Evolutionary conservation across 2,113 vertebrate genomes (phyloP).

Genomic region (Tenebrosternarchus preto): DNA sequence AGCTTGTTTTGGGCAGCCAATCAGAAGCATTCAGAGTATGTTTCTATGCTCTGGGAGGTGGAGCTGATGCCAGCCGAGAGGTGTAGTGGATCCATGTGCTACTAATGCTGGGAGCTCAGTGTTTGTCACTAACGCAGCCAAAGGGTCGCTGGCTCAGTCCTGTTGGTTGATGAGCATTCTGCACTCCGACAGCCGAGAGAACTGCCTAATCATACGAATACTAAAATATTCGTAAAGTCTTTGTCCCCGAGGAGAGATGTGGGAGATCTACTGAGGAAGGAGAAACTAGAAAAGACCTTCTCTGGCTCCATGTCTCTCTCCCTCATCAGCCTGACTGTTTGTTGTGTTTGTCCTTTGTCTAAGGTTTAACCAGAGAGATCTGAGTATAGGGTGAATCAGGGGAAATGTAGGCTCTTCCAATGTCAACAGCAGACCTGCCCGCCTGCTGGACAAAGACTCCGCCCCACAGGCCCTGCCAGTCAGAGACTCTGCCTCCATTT

Average conservation of each 20-base stretch:
- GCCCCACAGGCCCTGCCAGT: too few relatives aligned
- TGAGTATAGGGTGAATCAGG: not conserved
- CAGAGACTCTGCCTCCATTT: not conserved
- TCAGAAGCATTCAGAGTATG: too few relatives aligned
- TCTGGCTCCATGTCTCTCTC: not conserved
- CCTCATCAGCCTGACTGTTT: conserved; percentile 29
- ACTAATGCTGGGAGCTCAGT: not conserved
- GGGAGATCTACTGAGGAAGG: conserved; percentile 20
- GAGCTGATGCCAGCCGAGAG: not conserved
- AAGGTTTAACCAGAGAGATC: not conserved
- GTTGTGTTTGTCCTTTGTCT: conserved; percentile 12
- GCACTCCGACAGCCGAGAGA: too few relatives aligned
- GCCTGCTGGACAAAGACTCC: too few relatives aligned
- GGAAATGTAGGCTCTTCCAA: not conserved
- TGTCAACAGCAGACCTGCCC: not conserved
- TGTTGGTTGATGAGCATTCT: not conserved
- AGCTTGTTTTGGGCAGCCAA: too few relatives aligned
- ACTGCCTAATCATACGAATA: conserved; percentile 40
- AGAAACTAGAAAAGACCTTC: conserved; percentile 4
- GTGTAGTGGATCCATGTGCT: not conserved
- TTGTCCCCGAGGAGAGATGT: conserved; percentile 27
- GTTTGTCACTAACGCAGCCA: not conserved
- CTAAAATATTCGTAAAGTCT: conserved; percentile 40
- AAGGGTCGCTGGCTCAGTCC: not conserved
- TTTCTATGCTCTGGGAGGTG: too few relatives aligned